Evolutionary conservation across 2,888 invertebrate genomes (phyloP), one percentile per base, ranked within the genome.

Genomic region (Rhodophaea formosa): DNA sequence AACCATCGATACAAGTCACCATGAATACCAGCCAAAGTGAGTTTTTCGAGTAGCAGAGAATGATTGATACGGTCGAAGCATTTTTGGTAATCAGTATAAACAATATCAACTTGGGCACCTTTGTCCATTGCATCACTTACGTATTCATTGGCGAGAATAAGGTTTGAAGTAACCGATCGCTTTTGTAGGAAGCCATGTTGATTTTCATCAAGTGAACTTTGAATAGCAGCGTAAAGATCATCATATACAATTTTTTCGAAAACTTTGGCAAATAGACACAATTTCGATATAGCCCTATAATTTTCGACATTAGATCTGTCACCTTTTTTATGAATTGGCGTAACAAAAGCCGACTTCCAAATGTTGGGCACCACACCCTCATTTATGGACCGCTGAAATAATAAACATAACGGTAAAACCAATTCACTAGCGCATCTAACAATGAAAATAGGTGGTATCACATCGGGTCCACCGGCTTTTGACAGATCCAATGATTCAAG

Each of bases 41-140:
- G 30, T 46, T 57, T 57, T 14, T 46, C 17, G 16, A 57, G 12
- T 12, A 57, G 44, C 14, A 57, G n/a, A 10, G 12, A 15, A 45
- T 51, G 57, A 51, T 57, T 43, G n/a, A 57, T 57, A 14, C 57
- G 39, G 14, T 57, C 57, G 43, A 57, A 57, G 45, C 57, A 53
- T 53, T 57, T 57, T 17, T n/a, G 15, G 15, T 42, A 57, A 23
- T 57, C 51, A 10, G 56, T 57, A 14, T 57, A 57, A 6, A 49
- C 14, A 3, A 56, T 17, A 47, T 56, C 46, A 8, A 56, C 43
- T 8, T 45, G 45, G n/a, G 14, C 14, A 8, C 45, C 45, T 3
- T 45, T 15, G 5, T 14, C 45, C 45, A 45, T 51, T n/a, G 17
- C 15, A 29, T 43, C 30, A 23, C 43, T 42, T 42, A 51, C 5